Evolutionary conservation across 1,140 invertebrate species (phyloP).

Genomic region (Drosophila leontia): DNA sequence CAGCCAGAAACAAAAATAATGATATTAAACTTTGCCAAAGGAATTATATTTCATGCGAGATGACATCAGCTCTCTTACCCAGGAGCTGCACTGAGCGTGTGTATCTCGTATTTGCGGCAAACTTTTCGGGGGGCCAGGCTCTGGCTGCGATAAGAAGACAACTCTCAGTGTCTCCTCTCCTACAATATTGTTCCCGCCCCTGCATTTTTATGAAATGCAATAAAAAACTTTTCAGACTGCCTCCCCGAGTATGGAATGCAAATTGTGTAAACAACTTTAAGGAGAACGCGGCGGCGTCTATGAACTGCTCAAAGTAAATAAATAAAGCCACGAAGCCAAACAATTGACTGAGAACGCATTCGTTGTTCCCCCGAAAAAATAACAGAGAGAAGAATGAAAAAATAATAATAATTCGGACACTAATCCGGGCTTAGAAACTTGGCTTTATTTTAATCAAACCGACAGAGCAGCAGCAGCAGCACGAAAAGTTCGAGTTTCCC

Average conservation of each 20-base stretch:
- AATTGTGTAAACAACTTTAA: constrained; percentile 63
- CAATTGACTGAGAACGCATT: constrained; percentile 57
- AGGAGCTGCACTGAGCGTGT: constrained; percentile 48
- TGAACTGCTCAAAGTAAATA: constrained; percentile 45
- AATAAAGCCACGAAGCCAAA: constrained; percentile 57
- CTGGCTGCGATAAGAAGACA: constrained; percentile 49
- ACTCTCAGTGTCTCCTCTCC: neutral
- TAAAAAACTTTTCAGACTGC: constrained; percentile 81
- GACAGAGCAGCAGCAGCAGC: constrained; percentile 39
- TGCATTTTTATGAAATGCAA: constrained; percentile 75
- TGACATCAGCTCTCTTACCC: constrained; percentile 63
- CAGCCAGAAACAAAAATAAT: constrained; percentile 34
- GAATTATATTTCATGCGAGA: constrained; percentile 77
- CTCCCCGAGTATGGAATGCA: constrained; percentile 62
- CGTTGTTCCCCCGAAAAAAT: constrained; percentile 38
- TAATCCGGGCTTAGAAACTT: constrained; percentile 82
- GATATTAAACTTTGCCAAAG: constrained; percentile 67
- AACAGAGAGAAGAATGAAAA: constrained; percentile 38
- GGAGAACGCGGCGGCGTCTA: constrained; percentile 14
- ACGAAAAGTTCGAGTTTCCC: constrained; percentile 32
- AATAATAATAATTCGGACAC: constrained; percentile 66
- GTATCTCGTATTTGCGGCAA: constrained; percentile 21
- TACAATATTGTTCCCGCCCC: neutral
- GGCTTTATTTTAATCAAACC: constrained; percentile 82
- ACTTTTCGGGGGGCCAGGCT: constrained; percentile 34